Conservation (phyloP, 2,113 vertebrate species). For the Leucoraja erinaceus region DNA sequence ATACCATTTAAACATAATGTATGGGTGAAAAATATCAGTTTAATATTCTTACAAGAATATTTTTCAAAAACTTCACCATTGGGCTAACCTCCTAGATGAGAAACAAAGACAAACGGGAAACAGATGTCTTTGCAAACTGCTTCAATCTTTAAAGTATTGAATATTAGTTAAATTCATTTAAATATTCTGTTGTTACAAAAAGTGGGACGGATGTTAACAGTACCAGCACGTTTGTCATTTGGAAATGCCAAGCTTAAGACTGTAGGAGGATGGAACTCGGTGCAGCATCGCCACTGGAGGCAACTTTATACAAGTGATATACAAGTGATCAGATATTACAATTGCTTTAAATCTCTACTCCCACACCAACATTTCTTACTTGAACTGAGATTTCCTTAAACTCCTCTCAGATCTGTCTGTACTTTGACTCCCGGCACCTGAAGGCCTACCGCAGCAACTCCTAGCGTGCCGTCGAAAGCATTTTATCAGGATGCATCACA, state of each 20-base stretch:
- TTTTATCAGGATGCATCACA: too few relatives aligned
- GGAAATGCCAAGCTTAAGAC: neutral
- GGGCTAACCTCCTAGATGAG: neutral
- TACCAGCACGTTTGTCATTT: neutral
- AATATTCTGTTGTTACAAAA: neutral
- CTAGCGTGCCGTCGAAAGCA: too few relatives aligned
- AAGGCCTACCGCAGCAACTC: too few relatives aligned
- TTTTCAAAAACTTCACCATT: neutral
- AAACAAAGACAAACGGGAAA: neutral
- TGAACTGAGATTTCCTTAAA: too few relatives aligned
- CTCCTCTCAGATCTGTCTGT: too few relatives aligned
- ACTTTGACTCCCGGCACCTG: too few relatives aligned
- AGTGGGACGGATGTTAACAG: neutral
- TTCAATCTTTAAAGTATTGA: neutral
- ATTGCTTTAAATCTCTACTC: too few relatives aligned
- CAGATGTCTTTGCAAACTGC: conserved; percentile 11
- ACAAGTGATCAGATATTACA: too few relatives aligned
- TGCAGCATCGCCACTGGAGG: neutral
- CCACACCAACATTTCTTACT: too few relatives aligned
- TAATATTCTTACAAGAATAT: neutral
- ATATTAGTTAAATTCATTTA: neutral
- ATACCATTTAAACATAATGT: neutral
- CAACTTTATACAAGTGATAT: neutral
- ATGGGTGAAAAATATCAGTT: neutral
- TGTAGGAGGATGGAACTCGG: neutral